Evolutionary conservation across 92 coral and sea anemone species (phyloP), one percentile per base, ranked within the genome.

Genomic region (Meandrina meandrites): DNA sequence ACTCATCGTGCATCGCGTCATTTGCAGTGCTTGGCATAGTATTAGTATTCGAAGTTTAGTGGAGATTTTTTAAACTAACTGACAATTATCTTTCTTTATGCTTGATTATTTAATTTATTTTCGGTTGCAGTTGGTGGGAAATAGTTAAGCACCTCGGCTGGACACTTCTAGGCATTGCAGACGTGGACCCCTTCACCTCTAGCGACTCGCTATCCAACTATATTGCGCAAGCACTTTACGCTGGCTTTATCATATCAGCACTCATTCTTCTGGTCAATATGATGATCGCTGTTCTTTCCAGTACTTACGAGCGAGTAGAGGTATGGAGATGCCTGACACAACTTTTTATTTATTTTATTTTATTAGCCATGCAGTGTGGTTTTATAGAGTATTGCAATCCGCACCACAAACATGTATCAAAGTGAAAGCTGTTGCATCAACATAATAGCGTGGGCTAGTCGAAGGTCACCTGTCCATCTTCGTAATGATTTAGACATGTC

Each of bases 211-310:
- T 30, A 28, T 76, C 80, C 14, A 24, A 76, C 36, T 47, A 76
- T 60, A 76, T 76, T 42, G 80, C 57, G 5, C 56, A 76, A 48
- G 17, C 42, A 21, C 51, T 76, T 4, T 76, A 76, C 80, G 80
- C 22, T 76, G 58, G 27, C 34, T 76, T 76, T 53, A 47, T 48
- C 42, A 76, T 76, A 40, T 47, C 37, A 6, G 80, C 80, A 60
- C 80, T 76, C 21, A 76, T 76, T 45, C 80, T 76, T n/a, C 58
- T 48, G 7, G 56, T 76, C 60, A 76, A 76, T n/a, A 76, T 76
- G 56, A 42, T 76, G 80, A 76, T 76, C 5, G 58, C 58, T n/a
- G 58, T 42, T 42, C 58, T 76, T 24, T 45, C 58, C 34, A 47
- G 31, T 24, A 76, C 80, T 11, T 76, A 76, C 53, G 80, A 76